These are phyloP conservation scores for Melanerpes aurifrons DNA, from an alignment of 2,113 vertebrate genomes.

Conservation along the genomic window DNA sequence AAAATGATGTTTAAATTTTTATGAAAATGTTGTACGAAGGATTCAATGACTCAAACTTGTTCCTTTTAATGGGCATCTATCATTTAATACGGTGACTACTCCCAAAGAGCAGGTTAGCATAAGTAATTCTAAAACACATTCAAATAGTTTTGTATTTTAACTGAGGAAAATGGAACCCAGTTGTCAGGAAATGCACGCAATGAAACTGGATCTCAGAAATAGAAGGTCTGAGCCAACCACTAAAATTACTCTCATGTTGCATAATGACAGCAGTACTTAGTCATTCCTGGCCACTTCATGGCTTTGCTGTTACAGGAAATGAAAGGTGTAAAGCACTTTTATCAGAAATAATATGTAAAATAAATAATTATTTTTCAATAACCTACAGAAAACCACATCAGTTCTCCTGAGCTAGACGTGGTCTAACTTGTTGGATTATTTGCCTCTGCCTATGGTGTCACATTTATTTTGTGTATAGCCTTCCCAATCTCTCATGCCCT, in stretches of 20 bases:
- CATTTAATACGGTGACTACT: conserved; percentile 3
- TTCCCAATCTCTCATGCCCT: neutral
- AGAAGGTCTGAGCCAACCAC: neutral
- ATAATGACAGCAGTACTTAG: neutral
- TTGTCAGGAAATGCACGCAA: neutral
- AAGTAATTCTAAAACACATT: neutral
- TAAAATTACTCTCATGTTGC: neutral
- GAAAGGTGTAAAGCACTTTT: neutral
- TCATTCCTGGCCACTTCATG: neutral
- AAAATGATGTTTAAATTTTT: conserved; percentile 50
- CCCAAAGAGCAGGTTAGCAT: conserved; percentile 1
- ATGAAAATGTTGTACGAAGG: conserved; percentile 41
- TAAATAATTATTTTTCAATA: neutral
- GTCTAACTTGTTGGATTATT: neutral
- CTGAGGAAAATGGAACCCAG: neutral
- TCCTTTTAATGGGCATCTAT: conserved; percentile 54
- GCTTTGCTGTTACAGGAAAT: neutral
- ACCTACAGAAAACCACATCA: neutral
- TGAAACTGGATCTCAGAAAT: conserved; percentile 5
- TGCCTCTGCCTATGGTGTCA: neutral
- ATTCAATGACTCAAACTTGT: conserved; percentile 35
- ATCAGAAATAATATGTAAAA: neutral
- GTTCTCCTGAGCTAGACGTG: neutral
- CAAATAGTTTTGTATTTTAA: neutral
- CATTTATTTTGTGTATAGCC: neutral